Evolutionary conservation across 2,113 vertebrate genomes (phyloP).

Genomic region (Misgurnus anguillicaudatus): DNA sequence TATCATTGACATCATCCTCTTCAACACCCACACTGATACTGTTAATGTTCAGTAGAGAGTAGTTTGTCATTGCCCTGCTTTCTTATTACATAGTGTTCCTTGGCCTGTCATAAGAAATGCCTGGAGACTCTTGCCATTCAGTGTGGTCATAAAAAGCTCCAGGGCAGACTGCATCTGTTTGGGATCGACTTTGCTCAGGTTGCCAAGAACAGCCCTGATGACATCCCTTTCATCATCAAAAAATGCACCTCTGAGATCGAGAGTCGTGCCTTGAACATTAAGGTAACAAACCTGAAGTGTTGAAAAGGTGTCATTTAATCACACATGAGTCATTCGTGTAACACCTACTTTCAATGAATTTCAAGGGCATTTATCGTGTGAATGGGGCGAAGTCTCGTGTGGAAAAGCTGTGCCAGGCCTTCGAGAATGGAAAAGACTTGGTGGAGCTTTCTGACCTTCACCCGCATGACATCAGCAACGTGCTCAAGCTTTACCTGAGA

Average conservation of each 20-base stretch:
- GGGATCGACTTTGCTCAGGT: constrained; percentile 91
- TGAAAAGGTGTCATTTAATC: background rate
- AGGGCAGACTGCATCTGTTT: constrained; percentile 90
- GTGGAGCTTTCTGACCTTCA: constrained; percentile 93
- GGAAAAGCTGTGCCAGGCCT: constrained; percentile 96
- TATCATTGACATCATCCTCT: constrained; percentile 56
- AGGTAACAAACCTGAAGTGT: constrained; percentile 73
- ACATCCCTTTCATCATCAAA: constrained; percentile 96
- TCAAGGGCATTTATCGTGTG: constrained; percentile 94
- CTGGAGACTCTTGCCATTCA: constrained; percentile 95
- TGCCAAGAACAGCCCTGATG: constrained; percentile 85
- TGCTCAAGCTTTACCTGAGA: constrained; percentile 94
- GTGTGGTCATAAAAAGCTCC: constrained; percentile 96
- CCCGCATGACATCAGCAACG: constrained; percentile 96
- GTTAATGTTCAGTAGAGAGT: background rate
- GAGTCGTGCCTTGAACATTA: constrained; percentile 88
- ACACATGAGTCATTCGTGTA: background rate
- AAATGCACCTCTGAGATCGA: constrained; percentile 97
- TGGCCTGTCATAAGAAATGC: constrained; percentile 97
- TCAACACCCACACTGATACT: background rate
- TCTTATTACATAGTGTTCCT: constrained; percentile 81
- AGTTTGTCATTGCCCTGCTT: background rate
- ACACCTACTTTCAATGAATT: constrained; percentile 3
- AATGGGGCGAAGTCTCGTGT: constrained; percentile 95
- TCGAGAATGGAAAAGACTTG: constrained; percentile 97